phyloP scores from a whole-genome alignment of 2,113 vertebrate species.

The Nestor notabilis region DNA sequence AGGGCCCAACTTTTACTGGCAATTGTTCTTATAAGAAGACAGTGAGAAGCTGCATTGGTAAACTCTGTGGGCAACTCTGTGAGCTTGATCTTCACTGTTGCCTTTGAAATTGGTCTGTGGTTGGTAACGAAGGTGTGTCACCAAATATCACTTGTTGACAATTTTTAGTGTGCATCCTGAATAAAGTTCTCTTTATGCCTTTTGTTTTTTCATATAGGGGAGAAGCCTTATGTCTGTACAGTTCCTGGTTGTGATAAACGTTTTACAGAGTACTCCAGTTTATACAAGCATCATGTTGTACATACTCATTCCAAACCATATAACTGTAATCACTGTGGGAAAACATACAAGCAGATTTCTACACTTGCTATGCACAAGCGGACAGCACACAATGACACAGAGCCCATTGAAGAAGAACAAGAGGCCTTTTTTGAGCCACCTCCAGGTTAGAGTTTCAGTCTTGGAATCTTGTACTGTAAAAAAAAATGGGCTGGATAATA shows the following conservation, averaged over 20 bases:
- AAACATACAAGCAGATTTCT: conserved; percentile 98
- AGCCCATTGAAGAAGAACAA: conserved; percentile 97
- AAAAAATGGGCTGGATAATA: background rate
- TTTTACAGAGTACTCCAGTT: conserved; percentile 98
- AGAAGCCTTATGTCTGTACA: conserved; percentile 99
- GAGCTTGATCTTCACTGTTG: background rate
- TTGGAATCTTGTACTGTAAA: background rate
- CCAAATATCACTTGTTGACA: background rate
- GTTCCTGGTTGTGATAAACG: conserved; percentile 98
- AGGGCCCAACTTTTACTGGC: background rate
- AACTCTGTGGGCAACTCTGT: background rate
- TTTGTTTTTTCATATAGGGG: conserved; percentile 76
- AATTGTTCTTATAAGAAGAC: background rate
- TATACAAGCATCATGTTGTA: conserved; percentile 98
- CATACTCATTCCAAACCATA: conserved; percentile 99
- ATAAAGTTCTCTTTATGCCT: background rate
- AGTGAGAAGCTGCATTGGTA: background rate
- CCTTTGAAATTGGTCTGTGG: background rate
- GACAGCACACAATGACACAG: conserved; percentile 95
- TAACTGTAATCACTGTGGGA: conserved; percentile 98
- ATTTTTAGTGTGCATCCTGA: background rate
- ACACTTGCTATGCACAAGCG: conserved; percentile 98
- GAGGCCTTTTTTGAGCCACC: conserved; percentile 96
- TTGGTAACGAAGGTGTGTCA: background rate
- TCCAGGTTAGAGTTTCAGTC: conserved; percentile 79